Percentiles rank a stretch among this genome's conserved stretches.
Evolutionary conservation across 1,140 invertebrate species (phyloP).

Genomic region (Belonocnema kinseyi): DNA sequence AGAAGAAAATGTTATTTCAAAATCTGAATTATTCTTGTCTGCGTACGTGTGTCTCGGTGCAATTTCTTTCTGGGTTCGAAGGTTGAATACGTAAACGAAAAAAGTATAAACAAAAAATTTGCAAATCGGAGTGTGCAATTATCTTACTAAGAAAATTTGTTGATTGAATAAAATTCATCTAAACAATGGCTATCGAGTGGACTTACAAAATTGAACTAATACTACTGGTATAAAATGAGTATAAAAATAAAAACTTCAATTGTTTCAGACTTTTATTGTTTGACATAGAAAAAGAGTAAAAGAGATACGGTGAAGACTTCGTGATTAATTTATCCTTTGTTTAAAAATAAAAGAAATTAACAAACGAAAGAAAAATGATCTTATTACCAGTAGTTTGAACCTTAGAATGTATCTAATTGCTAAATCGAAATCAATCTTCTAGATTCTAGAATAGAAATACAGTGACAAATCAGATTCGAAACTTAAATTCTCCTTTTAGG

Average conservation of each 20-base stretch:
- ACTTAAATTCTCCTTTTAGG: neutral
- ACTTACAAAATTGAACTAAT: too few species aligned
- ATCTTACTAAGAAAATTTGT: too few species aligned
- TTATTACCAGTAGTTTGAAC: neutral
- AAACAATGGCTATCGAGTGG: too few species aligned
- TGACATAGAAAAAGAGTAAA: too few species aligned
- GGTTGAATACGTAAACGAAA: neutral
- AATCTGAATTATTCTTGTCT: neutral
- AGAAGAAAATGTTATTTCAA: neutral
- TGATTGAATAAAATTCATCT: too few species aligned
- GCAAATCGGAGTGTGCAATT: too few species aligned
- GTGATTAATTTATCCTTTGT: too few species aligned
- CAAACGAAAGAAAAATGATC: neutral
- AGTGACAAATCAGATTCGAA: conserved; percentile 1
- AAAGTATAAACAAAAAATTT: neutral
- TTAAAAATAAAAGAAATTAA: neutral
- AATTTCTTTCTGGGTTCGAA: neutral
- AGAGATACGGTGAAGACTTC: too few species aligned
- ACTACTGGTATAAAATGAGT: too few species aligned
- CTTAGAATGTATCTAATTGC: neutral
- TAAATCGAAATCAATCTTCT: neutral
- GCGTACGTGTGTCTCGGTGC: conserved; percentile 4
- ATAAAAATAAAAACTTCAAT: too few species aligned
- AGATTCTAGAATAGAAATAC: neutral
- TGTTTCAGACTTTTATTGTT: too few species aligned